A percentile compares a stretch with the other conserved stretches of the same genome.
These are phyloP conservation scores for Cavia porcellus DNA, from an alignment of 2,113 vertebrate species.

Conservation along the genomic window DNA sequence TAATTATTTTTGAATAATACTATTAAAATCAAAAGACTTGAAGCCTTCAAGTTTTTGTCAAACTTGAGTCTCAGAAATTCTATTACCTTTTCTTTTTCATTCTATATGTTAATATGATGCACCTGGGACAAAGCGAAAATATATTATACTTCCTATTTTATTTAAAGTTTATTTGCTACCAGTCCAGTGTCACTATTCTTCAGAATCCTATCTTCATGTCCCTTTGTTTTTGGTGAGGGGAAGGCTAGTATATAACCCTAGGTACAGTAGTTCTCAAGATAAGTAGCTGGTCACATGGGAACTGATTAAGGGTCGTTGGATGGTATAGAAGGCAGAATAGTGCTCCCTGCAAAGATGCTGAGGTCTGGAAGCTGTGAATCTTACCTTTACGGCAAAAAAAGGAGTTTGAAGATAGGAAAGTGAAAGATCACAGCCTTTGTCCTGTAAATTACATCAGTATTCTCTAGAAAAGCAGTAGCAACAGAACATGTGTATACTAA, in stretches of 20 bases:
- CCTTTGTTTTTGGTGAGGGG: neutral
- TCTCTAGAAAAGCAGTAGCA: neutral
- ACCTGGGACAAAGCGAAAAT: neutral
- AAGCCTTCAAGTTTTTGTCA: neutral
- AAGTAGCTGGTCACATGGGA: neutral
- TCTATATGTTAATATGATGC: neutral
- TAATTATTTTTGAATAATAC: constrained; percentile 24
- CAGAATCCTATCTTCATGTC: neutral
- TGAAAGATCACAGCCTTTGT: neutral
- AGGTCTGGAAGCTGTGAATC: neutral
- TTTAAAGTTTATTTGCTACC: neutral
- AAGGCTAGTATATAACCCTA: neutral
- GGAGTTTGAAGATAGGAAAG: neutral
- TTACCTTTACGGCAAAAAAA: neutral
- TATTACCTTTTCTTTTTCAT: neutral
- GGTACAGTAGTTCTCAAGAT: neutral
- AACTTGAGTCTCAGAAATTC: constrained; percentile 33
- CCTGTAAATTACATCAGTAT: neutral
- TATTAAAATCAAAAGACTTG: neutral
- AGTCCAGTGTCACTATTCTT: constrained; percentile 12
- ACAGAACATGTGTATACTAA: neutral
- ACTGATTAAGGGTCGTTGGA: neutral
- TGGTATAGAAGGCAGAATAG: neutral
- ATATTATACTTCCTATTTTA: neutral
- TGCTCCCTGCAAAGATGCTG: neutral